Percentiles rank a stretch among this genome's conserved stretches.
Evolutionary conservation across 2,888 invertebrate genomes (phyloP).

Genomic region (Caenorhabditis uteleia): DNA sequence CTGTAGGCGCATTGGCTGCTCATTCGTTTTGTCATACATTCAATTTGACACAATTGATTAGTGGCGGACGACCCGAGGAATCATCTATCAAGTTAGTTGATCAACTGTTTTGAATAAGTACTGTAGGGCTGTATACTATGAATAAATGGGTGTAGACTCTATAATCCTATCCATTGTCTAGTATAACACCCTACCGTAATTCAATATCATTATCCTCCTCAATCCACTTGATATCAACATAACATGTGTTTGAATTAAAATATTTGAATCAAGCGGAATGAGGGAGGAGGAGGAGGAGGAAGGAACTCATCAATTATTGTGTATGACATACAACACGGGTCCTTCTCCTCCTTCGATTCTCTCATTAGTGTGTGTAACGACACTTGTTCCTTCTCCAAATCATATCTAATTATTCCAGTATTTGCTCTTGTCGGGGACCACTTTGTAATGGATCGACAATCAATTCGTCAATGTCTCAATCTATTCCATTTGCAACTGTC

Average conservation of each 20-base stretch:
- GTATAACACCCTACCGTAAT: background rate
- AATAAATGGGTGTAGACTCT: too few species aligned
- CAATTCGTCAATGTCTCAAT: slow-evolving; percentile 12
- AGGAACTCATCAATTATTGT: slow-evolving; percentile 26
- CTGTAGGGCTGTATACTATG: too few species aligned
- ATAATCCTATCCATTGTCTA: background rate
- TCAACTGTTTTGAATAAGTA: too few species aligned
- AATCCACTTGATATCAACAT: slow-evolving; percentile 2
- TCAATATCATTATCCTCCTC: background rate
- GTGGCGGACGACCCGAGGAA: slow-evolving; percentile 58
- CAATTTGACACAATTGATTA: slow-evolving; percentile 56
- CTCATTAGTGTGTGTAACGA: background rate
- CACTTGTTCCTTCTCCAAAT: background rate
- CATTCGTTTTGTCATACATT: slow-evolving; percentile 55
- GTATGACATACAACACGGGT: slow-evolving; percentile 33
- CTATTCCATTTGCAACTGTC: too few species aligned
- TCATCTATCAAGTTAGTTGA: slow-evolving; percentile 54
- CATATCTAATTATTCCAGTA: slow-evolving; percentile 35
- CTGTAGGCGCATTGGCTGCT: slow-evolving; percentile 42
- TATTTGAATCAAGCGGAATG: slow-evolving; percentile 23
- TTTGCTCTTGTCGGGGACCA: slow-evolving; percentile 59
- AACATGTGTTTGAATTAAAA: slow-evolving; percentile 25
- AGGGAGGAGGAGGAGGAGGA: background rate
- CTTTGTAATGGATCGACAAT: slow-evolving; percentile 55
- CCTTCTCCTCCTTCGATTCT: background rate